A percentile compares a stretch with the other conserved stretches of the same genome.
phyloP scores from a whole-genome alignment of 2,888 invertebrate genomes.

The Sphaeridia pumilis region DNA sequence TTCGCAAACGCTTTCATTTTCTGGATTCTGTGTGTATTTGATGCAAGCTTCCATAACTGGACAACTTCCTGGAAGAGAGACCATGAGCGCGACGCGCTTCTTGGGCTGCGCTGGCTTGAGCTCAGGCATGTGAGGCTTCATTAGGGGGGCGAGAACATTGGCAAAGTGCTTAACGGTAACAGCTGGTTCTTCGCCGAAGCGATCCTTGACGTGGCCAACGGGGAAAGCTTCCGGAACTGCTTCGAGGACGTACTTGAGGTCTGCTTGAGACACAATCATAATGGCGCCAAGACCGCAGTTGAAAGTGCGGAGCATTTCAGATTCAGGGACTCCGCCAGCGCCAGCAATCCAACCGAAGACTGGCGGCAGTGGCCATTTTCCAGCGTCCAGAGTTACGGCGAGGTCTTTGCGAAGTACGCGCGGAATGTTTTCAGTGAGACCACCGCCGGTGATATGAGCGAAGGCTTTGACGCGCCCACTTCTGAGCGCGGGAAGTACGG shows the following conservation, averaged over 20 bases:
- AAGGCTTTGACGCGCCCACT: conserved; percentile 65
- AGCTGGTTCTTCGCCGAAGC: conserved; percentile 43
- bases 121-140: conserved; percentile 44
- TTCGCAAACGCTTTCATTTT: conserved; percentile 53
- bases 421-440: conserved; percentile 76
- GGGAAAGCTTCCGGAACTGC: conserved; percentile 39
- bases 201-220: conserved; percentile 43
- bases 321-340: conserved; percentile 54
- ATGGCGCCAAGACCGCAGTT: conserved; percentile 92
- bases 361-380: conserved; percentile 57
- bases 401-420: conserved; percentile 61
- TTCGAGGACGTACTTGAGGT: conserved; percentile 46
- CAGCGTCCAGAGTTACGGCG: conserved; percentile 56
- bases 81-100: conserved; percentile 68
- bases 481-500: conserved; percentile 58
- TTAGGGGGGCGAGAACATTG: conserved; percentile 48
- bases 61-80: conserved; percentile 71
- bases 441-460: conserved; percentile 92
- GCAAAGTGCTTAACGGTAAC: conserved; percentile 63
- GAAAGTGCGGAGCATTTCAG: conserved; percentile 77
- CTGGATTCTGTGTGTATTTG: conserved; percentile 59
- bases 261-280: conserved; percentile 54
- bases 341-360: conserved; percentile 83
- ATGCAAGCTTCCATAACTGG: conserved; percentile 64
- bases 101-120: conserved; percentile 15